A percentile compares a stretch with the other conserved stretches of the same genome.
These are phyloP conservation scores for Echeneis naucrates DNA, from an alignment of 2,797 vertebrate species.

Conservation along the genomic window DNA sequence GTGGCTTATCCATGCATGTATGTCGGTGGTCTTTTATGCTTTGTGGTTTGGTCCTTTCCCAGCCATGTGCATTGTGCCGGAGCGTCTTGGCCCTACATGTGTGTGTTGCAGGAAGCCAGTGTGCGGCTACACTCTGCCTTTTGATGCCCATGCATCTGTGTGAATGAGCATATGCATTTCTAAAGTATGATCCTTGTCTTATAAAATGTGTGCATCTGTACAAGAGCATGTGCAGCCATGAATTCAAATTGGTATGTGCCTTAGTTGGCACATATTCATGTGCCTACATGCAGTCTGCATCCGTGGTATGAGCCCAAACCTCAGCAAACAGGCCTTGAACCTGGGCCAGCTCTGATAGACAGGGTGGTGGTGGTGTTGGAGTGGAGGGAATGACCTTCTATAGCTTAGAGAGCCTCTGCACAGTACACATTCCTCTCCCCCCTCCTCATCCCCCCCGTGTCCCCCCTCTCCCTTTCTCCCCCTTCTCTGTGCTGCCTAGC, in stretches of 20 bases:
- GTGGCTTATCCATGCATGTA: slow-evolving; percentile 82
- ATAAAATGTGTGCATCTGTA: slow-evolving; percentile 20
- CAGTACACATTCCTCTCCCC: slow-evolving; percentile 48
- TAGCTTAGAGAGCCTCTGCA: slow-evolving; percentile 72
- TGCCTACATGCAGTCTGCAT: slow-evolving; percentile 26
- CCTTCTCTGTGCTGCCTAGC: slow-evolving; percentile 76
- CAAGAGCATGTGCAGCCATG: slow-evolving; percentile 11
- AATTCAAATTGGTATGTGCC: slow-evolving; percentile 28
- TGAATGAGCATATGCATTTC: slow-evolving; percentile 41
- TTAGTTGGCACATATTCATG: slow-evolving; percentile 9
- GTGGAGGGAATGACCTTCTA: slow-evolving; percentile 74
- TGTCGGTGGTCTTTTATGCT: slow-evolving; percentile 70
- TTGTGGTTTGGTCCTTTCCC: slow-evolving; percentile 65
- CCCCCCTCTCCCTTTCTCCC: slow-evolving; percentile 49
- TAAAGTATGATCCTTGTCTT: slow-evolving; percentile 32
- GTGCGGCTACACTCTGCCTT: background rate
- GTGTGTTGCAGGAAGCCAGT: slow-evolving; percentile 21
- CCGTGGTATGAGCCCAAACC: slow-evolving; percentile 38
- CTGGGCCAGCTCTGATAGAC: slow-evolving; percentile 61
- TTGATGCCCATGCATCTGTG: slow-evolving; percentile 12
- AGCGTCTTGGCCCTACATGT: slow-evolving; percentile 47
- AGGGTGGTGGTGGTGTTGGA: slow-evolving; percentile 57
- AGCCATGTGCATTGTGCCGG: slow-evolving; percentile 65
- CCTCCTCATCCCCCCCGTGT: slow-evolving; percentile 50
- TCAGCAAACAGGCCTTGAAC: slow-evolving; percentile 68